Conservation (phyloP, 64 coral and sea anemone species). For the Anthopleura sola region DNA sequence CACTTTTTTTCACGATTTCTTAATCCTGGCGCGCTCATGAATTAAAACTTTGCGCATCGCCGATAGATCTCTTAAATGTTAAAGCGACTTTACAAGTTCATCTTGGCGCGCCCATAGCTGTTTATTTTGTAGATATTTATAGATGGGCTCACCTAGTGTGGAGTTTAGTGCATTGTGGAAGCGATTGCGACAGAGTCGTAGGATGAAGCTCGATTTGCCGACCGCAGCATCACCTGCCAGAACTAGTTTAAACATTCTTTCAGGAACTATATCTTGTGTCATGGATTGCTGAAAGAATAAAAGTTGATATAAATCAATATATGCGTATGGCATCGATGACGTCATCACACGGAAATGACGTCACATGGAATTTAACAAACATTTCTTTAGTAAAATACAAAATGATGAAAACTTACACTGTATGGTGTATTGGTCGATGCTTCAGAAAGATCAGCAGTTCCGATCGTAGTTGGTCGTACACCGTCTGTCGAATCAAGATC, state of each 20-base stretch:
- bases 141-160: constrained; percentile 61
- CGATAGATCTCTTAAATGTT: background rate
- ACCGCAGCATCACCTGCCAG: constrained; percentile 97
- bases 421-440: constrained; percentile 66
- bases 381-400: background rate
- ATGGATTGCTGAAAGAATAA: constrained; percentile 25
- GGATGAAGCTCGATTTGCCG: constrained; percentile 97
- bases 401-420: constrained; percentile 61
- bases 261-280: constrained; percentile 47
- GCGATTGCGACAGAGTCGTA: constrained; percentile 85
- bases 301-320: background rate
- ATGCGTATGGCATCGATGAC: background rate
- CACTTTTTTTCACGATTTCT: too few relatives aligned
- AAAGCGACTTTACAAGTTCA: too few relatives aligned
- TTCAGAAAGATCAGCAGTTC: constrained; percentile 66
- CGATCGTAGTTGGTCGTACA: constrained; percentile 55
- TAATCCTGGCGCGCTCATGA: too few relatives aligned
- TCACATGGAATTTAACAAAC: background rate
- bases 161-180: constrained; percentile 92
- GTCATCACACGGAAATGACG: background rate
- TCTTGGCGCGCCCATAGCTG: too few relatives aligned
- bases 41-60: background rate
- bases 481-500: constrained; percentile 34
- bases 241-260: constrained; percentile 91
- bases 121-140: background rate